Conservation (phyloP, 2,797 vertebrate genomes). For the Thripadectes ignobilis region DNA sequence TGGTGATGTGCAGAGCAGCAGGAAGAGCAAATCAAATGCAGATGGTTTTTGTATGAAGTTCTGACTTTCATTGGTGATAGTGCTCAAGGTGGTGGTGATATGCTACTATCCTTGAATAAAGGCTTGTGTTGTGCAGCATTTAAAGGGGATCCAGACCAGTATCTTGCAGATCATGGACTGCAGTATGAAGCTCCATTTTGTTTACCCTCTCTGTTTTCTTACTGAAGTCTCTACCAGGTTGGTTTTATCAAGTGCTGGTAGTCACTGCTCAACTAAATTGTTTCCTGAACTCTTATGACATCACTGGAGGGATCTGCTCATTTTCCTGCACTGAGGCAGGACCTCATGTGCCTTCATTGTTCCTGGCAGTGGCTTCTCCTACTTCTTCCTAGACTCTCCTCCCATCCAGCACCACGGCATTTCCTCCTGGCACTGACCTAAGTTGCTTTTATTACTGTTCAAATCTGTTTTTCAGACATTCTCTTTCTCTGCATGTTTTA, state of each 20-base stretch:
- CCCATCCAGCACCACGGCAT: accelerated
- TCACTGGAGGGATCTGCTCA: accelerated
- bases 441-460: neutral
- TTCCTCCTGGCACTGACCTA: neutral
- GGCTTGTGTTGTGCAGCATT: neutral
- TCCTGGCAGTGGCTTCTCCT: neutral
- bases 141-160: neutral
- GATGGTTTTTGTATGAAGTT: conserved; percentile 28
- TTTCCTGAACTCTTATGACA: neutral
- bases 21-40: conserved; percentile 64
- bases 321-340: neutral
- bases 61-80: conserved; percentile 22
- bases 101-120: neutral
- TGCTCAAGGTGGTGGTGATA: conserved; percentile 36
- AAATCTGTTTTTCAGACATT: neutral
- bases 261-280: neutral
- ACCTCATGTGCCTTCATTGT: neutral
- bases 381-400: neutral
- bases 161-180: accelerated
- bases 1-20: conserved; percentile 63
- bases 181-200: neutral
- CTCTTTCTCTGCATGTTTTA: neutral
- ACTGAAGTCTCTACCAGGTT: neutral
- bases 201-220: neutral
- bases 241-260: neutral